These are phyloP conservation scores for Vultur gryphus DNA, from an alignment of 2,797 vertebrate species.

Conservation along the genomic window DNA sequence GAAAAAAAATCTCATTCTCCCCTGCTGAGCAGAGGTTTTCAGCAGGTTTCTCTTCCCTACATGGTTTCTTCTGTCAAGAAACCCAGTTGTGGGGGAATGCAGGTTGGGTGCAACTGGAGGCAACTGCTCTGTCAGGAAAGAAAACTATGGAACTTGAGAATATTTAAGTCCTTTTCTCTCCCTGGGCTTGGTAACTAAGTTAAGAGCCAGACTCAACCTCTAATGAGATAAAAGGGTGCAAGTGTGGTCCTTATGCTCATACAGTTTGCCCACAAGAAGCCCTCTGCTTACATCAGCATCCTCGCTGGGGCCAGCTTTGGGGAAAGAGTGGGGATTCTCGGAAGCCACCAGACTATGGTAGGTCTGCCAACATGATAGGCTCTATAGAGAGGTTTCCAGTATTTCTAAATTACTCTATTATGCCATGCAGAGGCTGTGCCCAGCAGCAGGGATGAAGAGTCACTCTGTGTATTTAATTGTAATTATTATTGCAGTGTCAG, in stretches of 20 bases:
- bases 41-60: background rate
- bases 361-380: accelerated
- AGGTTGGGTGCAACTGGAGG: background rate
- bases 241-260: background rate
- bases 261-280: background rate
- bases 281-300: background rate
- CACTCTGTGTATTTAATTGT: accelerated
- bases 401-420: background rate
- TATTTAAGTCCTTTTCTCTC: background rate
- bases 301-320: background rate
- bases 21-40: background rate
- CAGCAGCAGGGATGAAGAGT: background rate
- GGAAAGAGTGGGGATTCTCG: background rate
- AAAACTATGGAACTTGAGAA: background rate
- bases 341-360: background rate
- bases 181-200: background rate
- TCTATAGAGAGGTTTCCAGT: background rate
- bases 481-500: background rate
- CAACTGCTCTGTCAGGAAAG: background rate
- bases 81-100: accelerated
- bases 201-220: background rate
- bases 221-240: background rate
- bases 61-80: background rate
- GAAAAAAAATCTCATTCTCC: background rate
- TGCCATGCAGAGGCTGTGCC: background rate